A percentile compares a stretch with the other conserved stretches of the same genome.
phyloP scores from a whole-genome alignment of 2,797 vertebrate genomes.

The Esox masquinongy region DNA sequence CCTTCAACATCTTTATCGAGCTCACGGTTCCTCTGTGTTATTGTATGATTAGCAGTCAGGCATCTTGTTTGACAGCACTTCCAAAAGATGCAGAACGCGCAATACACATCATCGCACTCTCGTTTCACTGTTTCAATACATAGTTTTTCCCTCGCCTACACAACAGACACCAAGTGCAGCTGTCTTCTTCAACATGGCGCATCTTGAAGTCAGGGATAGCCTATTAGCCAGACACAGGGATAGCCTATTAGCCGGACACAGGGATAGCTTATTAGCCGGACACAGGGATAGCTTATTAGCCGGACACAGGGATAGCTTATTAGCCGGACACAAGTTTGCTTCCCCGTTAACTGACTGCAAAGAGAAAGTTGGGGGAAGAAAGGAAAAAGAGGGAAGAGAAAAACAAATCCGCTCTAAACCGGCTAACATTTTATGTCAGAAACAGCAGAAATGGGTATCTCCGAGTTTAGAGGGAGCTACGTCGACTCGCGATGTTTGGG shows the following conservation, averaged over 20 bases:
- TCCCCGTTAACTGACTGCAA: constrained; percentile 40
- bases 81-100: constrained; percentile 37
- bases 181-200: constrained; percentile 31
- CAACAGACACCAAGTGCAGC: constrained; percentile 30
- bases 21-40: constrained; percentile 51
- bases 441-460: not conserved
- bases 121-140: constrained; percentile 61
- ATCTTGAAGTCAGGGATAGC: constrained; percentile 43
- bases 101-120: constrained; percentile 30
- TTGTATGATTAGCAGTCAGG: constrained; percentile 61
- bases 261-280: constrained; percentile 41
- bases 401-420: constrained; percentile 7
- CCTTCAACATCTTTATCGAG: constrained; percentile 50
- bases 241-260: constrained; percentile 41
- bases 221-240: not conserved
- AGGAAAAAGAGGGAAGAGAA: constrained; percentile 2
- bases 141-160: constrained; percentile 43
- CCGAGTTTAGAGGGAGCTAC: not conserved
- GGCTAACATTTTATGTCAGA: constrained; percentile 18
- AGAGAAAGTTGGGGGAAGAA: constrained; percentile 7
- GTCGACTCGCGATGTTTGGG: constrained; percentile 12
- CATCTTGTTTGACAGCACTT: constrained; percentile 63
- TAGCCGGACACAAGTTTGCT: constrained; percentile 19
- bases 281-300: constrained; percentile 38
- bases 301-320: constrained; percentile 30